These are phyloP conservation scores for Diarsia mendica DNA, from an alignment of 2,888 invertebrate genomes.

Conservation along the genomic window DNA sequence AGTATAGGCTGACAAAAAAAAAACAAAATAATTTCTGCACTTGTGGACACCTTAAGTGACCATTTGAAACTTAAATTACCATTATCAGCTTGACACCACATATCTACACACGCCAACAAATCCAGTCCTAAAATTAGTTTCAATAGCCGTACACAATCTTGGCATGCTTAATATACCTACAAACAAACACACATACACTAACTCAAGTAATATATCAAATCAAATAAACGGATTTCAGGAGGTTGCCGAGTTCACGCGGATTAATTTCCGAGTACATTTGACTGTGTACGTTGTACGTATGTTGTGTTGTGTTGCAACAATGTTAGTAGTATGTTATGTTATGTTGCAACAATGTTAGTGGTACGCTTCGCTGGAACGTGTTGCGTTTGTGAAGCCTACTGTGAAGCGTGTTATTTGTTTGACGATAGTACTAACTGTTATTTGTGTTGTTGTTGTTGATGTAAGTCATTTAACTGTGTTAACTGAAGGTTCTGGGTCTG, in stretches of 20 bases:
- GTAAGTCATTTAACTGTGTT: conserved; percentile 5
- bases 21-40: no score
- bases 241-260: conserved; percentile 58
- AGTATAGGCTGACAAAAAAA: no score
- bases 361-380: conserved; percentile 21
- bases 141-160: conserved; percentile 41
- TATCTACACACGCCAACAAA: conserved; percentile 14
- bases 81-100: neutral
- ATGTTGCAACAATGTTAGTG: conserved; percentile 37
- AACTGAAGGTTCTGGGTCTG: neutral
- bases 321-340: conserved; percentile 26
- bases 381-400: conserved; percentile 38
- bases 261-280: conserved; percentile 55
- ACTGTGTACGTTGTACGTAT: conserved; percentile 26
- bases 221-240: conserved; percentile 59
- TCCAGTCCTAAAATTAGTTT: conserved; percentile 35
- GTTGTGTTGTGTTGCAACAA: conserved; percentile 37
- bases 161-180: conserved; percentile 36
- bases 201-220: conserved; percentile 53
- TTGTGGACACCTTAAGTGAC: no score
- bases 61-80: no score
- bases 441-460: conserved; percentile 11
- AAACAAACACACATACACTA: conserved; percentile 30
- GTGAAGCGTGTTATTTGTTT: conserved; percentile 36
- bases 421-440: neutral